Evolutionary conservation across 2,888 invertebrate genomes (phyloP).

Genomic region (Girardia tigrina): DNA sequence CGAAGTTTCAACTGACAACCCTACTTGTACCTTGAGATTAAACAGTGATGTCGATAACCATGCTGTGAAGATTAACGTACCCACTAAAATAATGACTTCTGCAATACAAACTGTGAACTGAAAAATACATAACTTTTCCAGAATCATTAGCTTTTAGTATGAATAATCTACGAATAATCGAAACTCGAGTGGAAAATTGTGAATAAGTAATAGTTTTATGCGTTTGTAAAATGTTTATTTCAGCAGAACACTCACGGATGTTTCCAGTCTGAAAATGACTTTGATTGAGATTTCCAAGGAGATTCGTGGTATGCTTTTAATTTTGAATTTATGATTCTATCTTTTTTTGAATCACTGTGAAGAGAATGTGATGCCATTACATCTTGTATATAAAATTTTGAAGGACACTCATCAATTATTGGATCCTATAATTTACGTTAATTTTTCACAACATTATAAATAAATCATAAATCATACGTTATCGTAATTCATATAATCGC

Average conservation of each 20-base stretch:
- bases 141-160: too few species aligned
- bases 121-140: too few species aligned
- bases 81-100: too few species aligned
- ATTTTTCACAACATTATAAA: neutral
- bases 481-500: conserved; percentile 43
- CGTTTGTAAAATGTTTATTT: too few species aligned
- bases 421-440: conserved; percentile 41
- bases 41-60: too few species aligned
- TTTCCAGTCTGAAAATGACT: neutral
- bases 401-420: conserved; percentile 42
- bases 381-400: conserved; percentile 42
- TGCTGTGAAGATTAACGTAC: too few species aligned
- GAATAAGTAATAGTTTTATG: too few species aligned
- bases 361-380: conserved; percentile 45
- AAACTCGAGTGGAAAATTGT: too few species aligned
- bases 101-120: too few species aligned
- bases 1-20: too few species aligned
- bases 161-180: too few species aligned
- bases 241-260: neutral
- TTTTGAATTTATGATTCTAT: conserved; percentile 45
- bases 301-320: conserved; percentile 40
- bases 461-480: neutral
- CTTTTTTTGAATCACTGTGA: conserved; percentile 39
- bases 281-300: conserved; percentile 41
- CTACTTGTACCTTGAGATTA: too few species aligned